Evolutionary conservation across 2,888 invertebrate genomes (phyloP), one percentile per base, ranked within the genome.

Genomic region (Phyllotreta striolata): DNA sequence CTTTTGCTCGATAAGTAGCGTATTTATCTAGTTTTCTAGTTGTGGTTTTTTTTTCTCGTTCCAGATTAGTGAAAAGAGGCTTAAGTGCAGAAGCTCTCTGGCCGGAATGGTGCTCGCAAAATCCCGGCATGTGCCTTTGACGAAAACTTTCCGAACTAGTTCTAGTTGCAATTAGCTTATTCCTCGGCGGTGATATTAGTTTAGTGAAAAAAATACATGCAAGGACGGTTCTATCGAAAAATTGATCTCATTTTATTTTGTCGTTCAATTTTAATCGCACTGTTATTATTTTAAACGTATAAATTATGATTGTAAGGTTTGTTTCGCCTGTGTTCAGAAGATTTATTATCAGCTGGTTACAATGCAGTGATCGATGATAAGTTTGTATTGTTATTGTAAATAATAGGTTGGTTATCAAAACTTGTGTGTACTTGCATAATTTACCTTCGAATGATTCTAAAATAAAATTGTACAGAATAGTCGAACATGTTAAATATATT

Each of bases 81-180:
- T 78, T 91, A 46, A 83, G 83, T 38, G 87, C 90, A 0, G 90
- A 91, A 72, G 88, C 90, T 14, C 84, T 91, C 74, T 91, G 91
- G 89, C 91, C 91, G 12, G 85, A 86, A 68, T 91, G 91, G 91
- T 92, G 91, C 78, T 84, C 86, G 38, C 89, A 91, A 77, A 91
- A 91, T 80, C 91, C 90, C 38, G 87, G 89, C 72, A 87, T 88
- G 79, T 91, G 90, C 82, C 89, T 88, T 83, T 82, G 79, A 81
- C 76, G 70, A 62, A 61, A 49, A 43, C 46, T 49, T 49, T 38
- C 37, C 9, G 14, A 24, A 10, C 14, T 61, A 55, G 58, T 43
- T 34, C 41, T 55, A 55, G 59, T 13, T 41, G n/a, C 55, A 55
- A 55, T 43, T 39, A 51, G 41, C 46, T 44, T 58, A 49, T 56